Conservation (phyloP, 2,797 vertebrate species). For the Malurus splendens region DNA sequence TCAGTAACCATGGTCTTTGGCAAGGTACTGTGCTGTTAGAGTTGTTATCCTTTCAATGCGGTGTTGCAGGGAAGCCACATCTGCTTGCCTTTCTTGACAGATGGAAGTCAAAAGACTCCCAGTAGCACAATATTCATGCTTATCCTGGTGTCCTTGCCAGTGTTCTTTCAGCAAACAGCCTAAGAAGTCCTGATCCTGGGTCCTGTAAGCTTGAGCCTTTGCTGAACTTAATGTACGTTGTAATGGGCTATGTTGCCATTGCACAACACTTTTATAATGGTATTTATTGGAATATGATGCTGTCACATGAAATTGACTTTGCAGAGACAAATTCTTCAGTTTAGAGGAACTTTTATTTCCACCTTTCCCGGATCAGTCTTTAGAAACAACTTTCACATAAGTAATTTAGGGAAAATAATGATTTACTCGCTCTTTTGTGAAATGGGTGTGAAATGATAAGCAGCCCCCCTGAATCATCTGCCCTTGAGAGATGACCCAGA, state of each 20-base stretch:
- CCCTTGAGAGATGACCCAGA: not conserved
- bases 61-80: slow-evolving; percentile 20
- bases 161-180: not conserved
- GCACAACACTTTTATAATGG: not conserved
- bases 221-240: not conserved
- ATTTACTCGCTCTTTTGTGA: not conserved
- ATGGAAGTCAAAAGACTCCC: slow-evolving; percentile 38
- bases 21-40: not conserved
- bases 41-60: slow-evolving; percentile 25
- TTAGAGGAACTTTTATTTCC: not conserved
- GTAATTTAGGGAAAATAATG: not conserved
- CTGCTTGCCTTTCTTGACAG: slow-evolving; percentile 43
- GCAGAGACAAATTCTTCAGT: not conserved
- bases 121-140: not conserved
- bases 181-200: not conserved
- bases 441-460: not conserved
- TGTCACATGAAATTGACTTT: not conserved
- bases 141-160: not conserved
- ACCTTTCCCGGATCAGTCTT: not conserved
- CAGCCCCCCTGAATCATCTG: not conserved
- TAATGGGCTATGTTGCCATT: not conserved
- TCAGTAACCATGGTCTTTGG: not conserved
- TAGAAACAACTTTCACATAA: not conserved
- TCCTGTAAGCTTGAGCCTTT: not conserved
- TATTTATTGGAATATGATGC: not conserved